phyloP scores from a whole-genome alignment of 2,113 vertebrate species.

The Chroicocephalus ridibundus region DNA sequence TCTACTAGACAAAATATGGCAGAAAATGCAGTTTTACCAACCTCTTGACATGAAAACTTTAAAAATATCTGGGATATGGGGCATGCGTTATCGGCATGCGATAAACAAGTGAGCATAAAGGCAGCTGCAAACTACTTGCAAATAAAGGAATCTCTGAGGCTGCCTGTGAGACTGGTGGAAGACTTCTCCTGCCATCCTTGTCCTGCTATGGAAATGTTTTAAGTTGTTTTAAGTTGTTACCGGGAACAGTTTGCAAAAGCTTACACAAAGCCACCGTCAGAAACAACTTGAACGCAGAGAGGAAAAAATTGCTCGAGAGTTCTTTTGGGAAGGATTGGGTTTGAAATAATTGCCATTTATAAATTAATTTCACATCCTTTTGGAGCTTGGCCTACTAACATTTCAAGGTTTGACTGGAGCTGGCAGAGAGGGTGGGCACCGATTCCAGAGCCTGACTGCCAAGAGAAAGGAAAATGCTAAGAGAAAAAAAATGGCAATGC shows the following conservation, averaged over 20 bases:
- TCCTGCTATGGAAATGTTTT: background rate
- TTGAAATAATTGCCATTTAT: conserved; percentile 63
- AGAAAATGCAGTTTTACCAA: background rate
- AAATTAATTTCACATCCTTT: conserved; percentile 66
- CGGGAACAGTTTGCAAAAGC: background rate
- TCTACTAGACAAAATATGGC: background rate
- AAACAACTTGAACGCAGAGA: conserved; percentile 20
- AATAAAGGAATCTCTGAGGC: background rate
- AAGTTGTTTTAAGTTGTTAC: background rate
- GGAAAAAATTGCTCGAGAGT: conserved; percentile 40
- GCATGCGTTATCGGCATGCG: background rate
- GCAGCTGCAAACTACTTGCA: background rate
- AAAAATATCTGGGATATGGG: background rate
- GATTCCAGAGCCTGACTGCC: conserved; percentile 51
- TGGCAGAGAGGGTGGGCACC: conserved; percentile 24
- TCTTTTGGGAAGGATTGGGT: conserved; percentile 52
- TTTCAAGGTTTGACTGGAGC: conserved; percentile 42
- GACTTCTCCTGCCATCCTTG: background rate
- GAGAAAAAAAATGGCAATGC: conserved; percentile 1
- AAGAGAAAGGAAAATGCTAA: conserved; percentile 58
- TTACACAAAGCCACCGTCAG: background rate
- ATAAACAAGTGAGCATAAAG: background rate
- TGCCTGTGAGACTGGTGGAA: background rate
- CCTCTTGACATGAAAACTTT: background rate
- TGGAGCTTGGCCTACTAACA: conserved; percentile 55